Base-by-base conservation (phyloP, 2,113 vertebrate genomes). In the Thymallus thymallus region DNA sequence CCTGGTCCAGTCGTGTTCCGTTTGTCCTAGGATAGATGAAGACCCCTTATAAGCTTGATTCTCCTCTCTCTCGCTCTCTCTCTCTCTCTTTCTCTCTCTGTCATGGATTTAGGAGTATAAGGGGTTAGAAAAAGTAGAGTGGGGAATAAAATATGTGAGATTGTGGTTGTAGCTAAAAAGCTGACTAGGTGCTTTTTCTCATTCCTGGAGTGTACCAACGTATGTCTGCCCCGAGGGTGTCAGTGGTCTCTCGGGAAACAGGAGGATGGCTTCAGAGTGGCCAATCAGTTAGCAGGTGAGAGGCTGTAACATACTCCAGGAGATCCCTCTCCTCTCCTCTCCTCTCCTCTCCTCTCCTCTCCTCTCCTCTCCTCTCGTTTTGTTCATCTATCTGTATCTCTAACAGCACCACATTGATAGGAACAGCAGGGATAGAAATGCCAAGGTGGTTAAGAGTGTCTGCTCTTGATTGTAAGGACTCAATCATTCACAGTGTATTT, bases 341-440 rank as follows among this genome's bases (percentile, higher is more conserved):
- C 26, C 26, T 26, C 26, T 26, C 26, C 26, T 26, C 26, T 26
- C 26, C 26, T 26, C 26, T 26, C 26, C 26, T 26, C 26, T 26
- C 26, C 26, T 26, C 26, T 26, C 26, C 26, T 26, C 26, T 26
- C 26, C 26, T 26, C 26, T 26, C 26, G 69, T 66, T 72, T 78
- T 82, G 78, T 82, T 82, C 69, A 76, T 78, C 58, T 23, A 6
- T 32, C 58, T 35, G 72, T 69, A 78, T 82, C 66, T 82, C 69
- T 62, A 58, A 68, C 45, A 61, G 35, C 13, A 51, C 48, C 18
- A 18, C 80, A 29, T 29, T 55, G 51, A 56, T 35, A 65, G 24
- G 61, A 73, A 63, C 70, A 48, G 23, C 55, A 58, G 29, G 72
- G 61, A 72, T 66, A 68, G 60, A 22, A 63, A 69, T 32, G 68